Percentiles rank a stretch among this genome's conserved stretches.
Conservation (phyloP, 2,113 vertebrate genomes). For the Otocyon megalotis region DNA sequence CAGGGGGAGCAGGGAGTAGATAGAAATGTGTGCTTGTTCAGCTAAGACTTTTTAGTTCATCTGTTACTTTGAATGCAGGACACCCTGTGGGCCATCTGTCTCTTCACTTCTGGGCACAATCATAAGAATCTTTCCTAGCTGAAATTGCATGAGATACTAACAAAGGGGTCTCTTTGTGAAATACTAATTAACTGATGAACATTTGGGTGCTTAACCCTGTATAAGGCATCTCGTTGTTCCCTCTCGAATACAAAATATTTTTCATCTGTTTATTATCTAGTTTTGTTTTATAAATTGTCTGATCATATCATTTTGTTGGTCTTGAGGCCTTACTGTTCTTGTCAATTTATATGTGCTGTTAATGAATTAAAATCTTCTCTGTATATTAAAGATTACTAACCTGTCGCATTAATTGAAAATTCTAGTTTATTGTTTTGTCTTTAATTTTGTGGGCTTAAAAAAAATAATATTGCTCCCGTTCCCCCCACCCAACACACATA, state of each 20-base stretch:
- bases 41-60: not conserved
- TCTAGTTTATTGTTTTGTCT: slow-evolving; percentile 46
- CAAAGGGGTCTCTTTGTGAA: slow-evolving; percentile 48
- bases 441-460: not conserved
- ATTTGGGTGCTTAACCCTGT: not conserved
- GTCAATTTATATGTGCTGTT: slow-evolving; percentile 38
- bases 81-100: not conserved
- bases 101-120: not conserved
- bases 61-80: not conserved
- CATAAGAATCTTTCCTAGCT: not conserved
- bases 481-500: not conserved
- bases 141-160: not conserved
- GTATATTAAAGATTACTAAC: slow-evolving; percentile 58
- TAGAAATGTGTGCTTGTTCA: not conserved
- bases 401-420: slow-evolving; percentile 26
- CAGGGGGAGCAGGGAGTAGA: not conserved
- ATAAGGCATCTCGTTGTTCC: not conserved
- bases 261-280: not conserved
- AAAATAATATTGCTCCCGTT: not conserved
- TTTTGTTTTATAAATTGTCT: slow-evolving; percentile 56
- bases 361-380: slow-evolving; percentile 48
- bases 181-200: not conserved
- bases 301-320: slow-evolving; percentile 39
- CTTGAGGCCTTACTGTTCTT: not conserved
- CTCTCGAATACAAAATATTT: slow-evolving; percentile 35